Evolutionary conservation across 2,888 invertebrate genomes (phyloP), one percentile per base, ranked within the genome.

Genomic region (Rhopalosiphum nymphaeae): DNA sequence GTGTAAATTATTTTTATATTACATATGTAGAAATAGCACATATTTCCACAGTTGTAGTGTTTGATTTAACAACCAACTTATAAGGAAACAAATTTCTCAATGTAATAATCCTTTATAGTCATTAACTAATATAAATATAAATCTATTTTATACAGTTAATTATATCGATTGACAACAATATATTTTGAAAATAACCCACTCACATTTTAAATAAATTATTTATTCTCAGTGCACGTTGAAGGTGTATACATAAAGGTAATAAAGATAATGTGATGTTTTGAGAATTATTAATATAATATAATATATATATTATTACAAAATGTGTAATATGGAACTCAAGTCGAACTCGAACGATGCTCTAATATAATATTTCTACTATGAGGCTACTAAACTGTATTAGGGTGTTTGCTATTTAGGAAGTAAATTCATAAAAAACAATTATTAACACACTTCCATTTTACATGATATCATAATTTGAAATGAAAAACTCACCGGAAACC

Each of bases 401-500:
- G 36, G 36, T 36, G 49, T 78, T 78, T 78, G 16, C 16, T 21
- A 16, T 67, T 67, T 36, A 16, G 16, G 16, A 36, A 1, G n/a
- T 67, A 67, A 67, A n/a, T 67, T 67, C 16, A 67, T 36, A 36
- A n/a, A 67, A n/a, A 29, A n/a, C n/a, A 67, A 67, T n/a, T 13
- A 13, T 61, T 61, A 61, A 67, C 16, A 78, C 21, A 2, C 67
- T 53, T 16, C 7, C 36, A 36, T n/a, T n/a, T 13, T 29, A 57
- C 11, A 16, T n/a, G 13, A 67, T 36, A 36, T 21, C n/a, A 78
- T 78, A 5, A 78, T 78, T 78, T 78, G 67, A 78, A 78, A 78
- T n/a, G 10, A 89, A 89, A 86, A 89, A 91, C 94, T 94, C 29
- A 94, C 94, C 94, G 86, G 57, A 91, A 94, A 94, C 90, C 90